Base-by-base conservation (phyloP, 2,113 vertebrate genomes). In the Orcinus orca region DNA sequence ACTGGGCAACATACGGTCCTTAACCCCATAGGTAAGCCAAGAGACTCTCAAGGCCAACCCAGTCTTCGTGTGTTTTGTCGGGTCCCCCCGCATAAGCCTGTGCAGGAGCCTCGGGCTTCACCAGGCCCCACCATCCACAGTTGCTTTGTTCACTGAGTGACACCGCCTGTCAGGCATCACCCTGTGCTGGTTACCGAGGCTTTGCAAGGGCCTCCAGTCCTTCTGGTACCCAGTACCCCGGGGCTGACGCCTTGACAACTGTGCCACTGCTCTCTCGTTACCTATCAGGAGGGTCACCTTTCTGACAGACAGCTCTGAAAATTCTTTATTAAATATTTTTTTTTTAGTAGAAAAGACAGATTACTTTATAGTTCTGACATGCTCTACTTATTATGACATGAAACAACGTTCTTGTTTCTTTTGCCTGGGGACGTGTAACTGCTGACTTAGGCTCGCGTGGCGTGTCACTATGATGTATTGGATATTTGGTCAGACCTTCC, bases 291-390 rank as follows among this genome's bases (percentile, higher is more conserved):
- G 31, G 90, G 96, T 96, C 83, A 96, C 95, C 83, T 97, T 96
- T 71, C 44, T 97, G 90, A 94, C 44, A 74, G 85, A 62, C n/a
- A 95, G 17, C 58, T 96, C 84, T 71, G 60, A 93, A 92, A 93
- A 76, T 90, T 85, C 79, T 73, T 82, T 36, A 71, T 93, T 90
- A 74, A 63, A 63, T 1, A 60, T 84, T 92, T 91, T 96, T 80
- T 84, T 96, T 96, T 84, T 65, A 68, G 65, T 55, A 73, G 50
- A 93, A 96, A 97, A 95, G 83, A 96, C 87, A 95, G 86, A 96
- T 92, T 79, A 79, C 44, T 63, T 65, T 93, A 73, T 20, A 71
- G 41, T 96, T 97, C 44, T 93, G 86, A 95, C 65, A 36, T 97
- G 93, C 47, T 95, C 77, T 95, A 92, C 73, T 93, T 93, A 87